Conservation (phyloP, 2,113 vertebrate genomes). For the Naja naja region DNA sequence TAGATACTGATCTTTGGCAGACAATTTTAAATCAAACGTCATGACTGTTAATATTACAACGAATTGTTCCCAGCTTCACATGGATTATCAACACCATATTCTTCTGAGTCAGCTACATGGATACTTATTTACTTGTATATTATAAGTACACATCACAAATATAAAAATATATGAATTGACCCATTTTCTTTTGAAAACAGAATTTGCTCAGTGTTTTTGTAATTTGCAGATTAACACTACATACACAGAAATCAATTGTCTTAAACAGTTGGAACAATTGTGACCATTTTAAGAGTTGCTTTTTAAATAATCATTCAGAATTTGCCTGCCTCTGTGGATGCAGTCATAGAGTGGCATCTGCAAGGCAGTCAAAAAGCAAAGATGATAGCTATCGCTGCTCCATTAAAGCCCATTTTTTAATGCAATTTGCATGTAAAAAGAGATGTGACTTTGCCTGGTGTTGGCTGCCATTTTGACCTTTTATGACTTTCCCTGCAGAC, state of each 20-base stretch:
- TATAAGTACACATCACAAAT: constrained; percentile 67
- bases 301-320: background rate
- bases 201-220: constrained; percentile 47
- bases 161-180: constrained; percentile 70
- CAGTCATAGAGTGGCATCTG: background rate
- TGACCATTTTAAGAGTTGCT: constrained; percentile 31
- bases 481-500: background rate
- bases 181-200: constrained; percentile 60
- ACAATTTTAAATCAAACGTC: constrained; percentile 61
- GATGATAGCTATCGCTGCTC: background rate
- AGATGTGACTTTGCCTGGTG: background rate
- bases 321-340: background rate
- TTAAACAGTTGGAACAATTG: constrained; percentile 23
- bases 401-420: background rate
- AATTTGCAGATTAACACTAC: constrained; percentile 46
- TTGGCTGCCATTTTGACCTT: background rate
- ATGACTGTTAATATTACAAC: constrained; percentile 51
- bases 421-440: background rate
- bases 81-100: constrained; percentile 53
- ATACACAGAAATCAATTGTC: constrained; percentile 52
- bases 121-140: constrained; percentile 57
- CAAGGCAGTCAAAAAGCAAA: background rate
- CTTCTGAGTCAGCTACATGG: constrained; percentile 42
- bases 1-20: constrained; percentile 73
- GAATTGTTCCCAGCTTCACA: constrained; percentile 43